phyloP scores from a whole-genome alignment of 2,797 vertebrate genomes.

The Ceyx erithaca region DNA sequence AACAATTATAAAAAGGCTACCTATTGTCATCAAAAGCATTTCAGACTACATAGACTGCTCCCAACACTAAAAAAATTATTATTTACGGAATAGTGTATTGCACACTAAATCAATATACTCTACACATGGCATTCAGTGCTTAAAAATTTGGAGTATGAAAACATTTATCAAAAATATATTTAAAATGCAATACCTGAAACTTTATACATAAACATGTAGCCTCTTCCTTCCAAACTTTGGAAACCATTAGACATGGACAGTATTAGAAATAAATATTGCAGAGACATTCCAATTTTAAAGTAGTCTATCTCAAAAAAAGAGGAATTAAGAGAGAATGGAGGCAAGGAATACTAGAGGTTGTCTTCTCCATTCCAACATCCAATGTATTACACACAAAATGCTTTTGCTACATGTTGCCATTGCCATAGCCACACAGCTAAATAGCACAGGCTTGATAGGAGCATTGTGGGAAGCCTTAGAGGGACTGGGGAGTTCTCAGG shows the following conservation, averaged over 20 bases:
- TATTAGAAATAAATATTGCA: not conserved
- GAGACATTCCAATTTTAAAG: not conserved
- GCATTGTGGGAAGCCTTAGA: no score
- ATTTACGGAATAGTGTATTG: not conserved
- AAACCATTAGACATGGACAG: not conserved
- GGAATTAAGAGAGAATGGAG: not conserved
- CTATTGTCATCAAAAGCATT: not conserved
- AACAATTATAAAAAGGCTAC: not conserved
- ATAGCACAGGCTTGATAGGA: no score
- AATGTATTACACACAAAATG: not conserved
- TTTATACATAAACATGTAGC: not conserved
- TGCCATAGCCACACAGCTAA: not conserved
- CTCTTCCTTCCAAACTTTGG: not conserved
- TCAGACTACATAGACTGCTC: not conserved
- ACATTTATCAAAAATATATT: not conserved
- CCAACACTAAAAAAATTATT: not conserved
- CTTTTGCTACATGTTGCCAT: not conserved
- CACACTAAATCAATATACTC: not conserved
- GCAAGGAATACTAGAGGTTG: not conserved
- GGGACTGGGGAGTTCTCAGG: no score
- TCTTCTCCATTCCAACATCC: not conserved
- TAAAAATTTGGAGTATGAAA: not conserved
- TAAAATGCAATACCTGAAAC: not conserved
- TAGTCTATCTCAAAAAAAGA: not conserved
- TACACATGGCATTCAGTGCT: not conserved